Evolutionary conservation across 2,797 vertebrate genomes (phyloP).

Genomic region (Hydrolagus colliei): DNA sequence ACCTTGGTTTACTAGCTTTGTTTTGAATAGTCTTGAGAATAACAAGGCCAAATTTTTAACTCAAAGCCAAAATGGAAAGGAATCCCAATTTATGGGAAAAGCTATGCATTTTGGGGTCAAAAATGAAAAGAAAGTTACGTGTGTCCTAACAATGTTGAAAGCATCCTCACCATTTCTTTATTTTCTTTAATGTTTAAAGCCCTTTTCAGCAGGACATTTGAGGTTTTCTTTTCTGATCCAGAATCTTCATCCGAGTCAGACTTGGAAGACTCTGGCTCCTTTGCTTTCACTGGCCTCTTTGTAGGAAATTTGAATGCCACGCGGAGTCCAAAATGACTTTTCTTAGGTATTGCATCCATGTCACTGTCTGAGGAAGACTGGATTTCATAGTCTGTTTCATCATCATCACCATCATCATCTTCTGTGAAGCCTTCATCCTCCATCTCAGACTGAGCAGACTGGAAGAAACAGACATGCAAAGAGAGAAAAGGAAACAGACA

Average conservation of each 20-base stretch:
- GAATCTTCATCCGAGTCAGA: slow-evolving; percentile 53
- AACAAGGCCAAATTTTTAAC: too few species aligned
- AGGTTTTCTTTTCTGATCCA: slow-evolving; percentile 52
- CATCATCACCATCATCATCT: slow-evolving; percentile 49
- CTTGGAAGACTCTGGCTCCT: slow-evolving; percentile 38
- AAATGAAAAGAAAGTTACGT: neutral
- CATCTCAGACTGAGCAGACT: slow-evolving; percentile 53
- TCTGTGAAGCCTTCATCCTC: slow-evolving; percentile 56
- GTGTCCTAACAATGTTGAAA: neutral
- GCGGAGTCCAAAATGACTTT: slow-evolving; percentile 66
- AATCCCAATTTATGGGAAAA: too few species aligned
- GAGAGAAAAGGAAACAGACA: neutral
- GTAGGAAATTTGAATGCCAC: slow-evolving; percentile 83
- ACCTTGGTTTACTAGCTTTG: too few species aligned
- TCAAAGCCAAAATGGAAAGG: too few species aligned
- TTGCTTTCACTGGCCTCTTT: slow-evolving; percentile 54
- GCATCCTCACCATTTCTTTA: slow-evolving; percentile 78
- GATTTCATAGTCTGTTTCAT: slow-evolving; percentile 36
- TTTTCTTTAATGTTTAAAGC: slow-evolving; percentile 91
- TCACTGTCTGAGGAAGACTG: slow-evolving; percentile 63
- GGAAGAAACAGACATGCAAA: slow-evolving; percentile 26
- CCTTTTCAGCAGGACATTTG: slow-evolving; percentile 69
- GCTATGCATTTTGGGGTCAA: too few species aligned
- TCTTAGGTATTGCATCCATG: slow-evolving; percentile 49
- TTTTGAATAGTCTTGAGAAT: too few species aligned